Conservation (phyloP, 2,888 invertebrate species). For the Yponomeuta cagnagella region DNA sequence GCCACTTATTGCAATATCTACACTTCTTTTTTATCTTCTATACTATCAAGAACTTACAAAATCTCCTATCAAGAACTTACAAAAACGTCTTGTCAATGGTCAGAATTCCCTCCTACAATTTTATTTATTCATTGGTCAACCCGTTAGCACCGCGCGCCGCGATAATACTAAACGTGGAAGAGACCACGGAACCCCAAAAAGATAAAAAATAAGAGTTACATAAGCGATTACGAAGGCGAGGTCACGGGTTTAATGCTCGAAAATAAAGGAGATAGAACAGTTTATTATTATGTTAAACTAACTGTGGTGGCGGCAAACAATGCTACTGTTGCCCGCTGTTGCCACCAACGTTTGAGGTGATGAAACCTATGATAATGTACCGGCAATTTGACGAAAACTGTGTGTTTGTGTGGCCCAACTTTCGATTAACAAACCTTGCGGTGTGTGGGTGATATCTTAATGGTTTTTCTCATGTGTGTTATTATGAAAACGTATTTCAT, state of each 20-base stretch:
- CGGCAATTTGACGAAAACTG: background rate
- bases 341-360: background rate
- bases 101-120: background rate
- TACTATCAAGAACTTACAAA: no score
- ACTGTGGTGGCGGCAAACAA: constrained; percentile 2
- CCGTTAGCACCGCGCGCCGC: no score
- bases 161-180: background rate
- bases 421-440: background rate
- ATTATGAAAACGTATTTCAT: no score
- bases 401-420: background rate
- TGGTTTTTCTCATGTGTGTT: no score
- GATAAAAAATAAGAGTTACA: background rate
- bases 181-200: background rate
- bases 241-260: background rate
- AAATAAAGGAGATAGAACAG: constrained; percentile 1
- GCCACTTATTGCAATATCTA: no score
- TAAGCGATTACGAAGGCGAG: constrained; percentile 1
- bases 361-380: background rate
- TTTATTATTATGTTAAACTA: constrained; percentile 2
- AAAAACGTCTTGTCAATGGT: no score
- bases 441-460: no score
- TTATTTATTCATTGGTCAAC: background rate
- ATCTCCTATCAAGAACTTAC: no score
- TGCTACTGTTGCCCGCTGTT: background rate
- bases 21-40: no score